Conservation (phyloP, 2,113 vertebrate species). For the Corydoras maculifer region DNA sequence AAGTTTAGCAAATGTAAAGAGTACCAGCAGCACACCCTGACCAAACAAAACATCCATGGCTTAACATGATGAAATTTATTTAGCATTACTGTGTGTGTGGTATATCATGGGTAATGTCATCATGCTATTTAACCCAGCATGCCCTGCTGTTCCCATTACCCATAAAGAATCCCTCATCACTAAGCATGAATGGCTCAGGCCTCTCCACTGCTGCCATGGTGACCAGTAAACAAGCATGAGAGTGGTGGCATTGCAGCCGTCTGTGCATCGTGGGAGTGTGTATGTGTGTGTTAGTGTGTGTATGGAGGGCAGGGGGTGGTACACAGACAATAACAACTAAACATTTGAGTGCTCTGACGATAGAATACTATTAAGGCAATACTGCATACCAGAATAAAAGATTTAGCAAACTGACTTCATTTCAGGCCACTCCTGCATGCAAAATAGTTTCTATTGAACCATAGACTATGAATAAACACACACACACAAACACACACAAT, state of each 20-base stretch:
- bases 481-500: slow-evolving; percentile 27
- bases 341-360: slow-evolving; percentile 27
- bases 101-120: slow-evolving; percentile 6
- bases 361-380: slow-evolving; percentile 31
- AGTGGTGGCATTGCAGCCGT: slow-evolving; percentile 43
- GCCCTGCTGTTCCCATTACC: slow-evolving; percentile 41
- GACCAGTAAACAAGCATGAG: slow-evolving; percentile 59
- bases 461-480: slow-evolving; percentile 14
- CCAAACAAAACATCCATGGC: slow-evolving; percentile 29
- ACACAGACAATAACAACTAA: slow-evolving; percentile 19
- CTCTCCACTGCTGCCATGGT: slow-evolving; percentile 55
- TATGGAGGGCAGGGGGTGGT: neutral
- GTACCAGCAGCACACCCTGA: slow-evolving; percentile 30
- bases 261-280: slow-evolving; percentile 20
- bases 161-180: slow-evolving; percentile 45
- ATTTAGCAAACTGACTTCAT: slow-evolving; percentile 16
- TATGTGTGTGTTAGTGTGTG: slow-evolving; percentile 13
- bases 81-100: slow-evolving; percentile 2
- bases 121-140: slow-evolving; percentile 41
- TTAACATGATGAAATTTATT: slow-evolving; percentile 2
- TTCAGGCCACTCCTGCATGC: slow-evolving; percentile 42
- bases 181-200: slow-evolving; percentile 50
- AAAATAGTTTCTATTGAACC: slow-evolving; percentile 27
- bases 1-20: too few relatives aligned
- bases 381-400: slow-evolving; percentile 33